Conservation (phyloP, 2,888 invertebrate species). For the Pantelozetes paolii region DNA sequence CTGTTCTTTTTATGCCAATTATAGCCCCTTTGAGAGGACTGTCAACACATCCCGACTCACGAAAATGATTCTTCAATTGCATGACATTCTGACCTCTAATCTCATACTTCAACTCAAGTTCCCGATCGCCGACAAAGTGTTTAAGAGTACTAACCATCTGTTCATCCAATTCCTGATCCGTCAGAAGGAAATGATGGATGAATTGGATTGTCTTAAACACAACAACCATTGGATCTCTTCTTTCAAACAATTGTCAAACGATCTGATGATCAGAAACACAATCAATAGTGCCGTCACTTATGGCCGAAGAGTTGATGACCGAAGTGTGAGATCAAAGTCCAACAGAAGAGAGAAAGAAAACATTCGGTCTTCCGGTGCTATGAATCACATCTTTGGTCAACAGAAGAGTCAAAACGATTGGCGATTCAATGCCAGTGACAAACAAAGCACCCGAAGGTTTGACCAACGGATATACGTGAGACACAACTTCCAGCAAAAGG, state of each 20-base stretch:
- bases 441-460: neutral
- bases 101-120: slow-evolving; percentile 33
- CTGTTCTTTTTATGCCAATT: slow-evolving; percentile 27
- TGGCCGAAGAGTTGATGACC: neutral
- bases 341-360: neutral
- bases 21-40: neutral
- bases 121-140: neutral
- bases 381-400: neutral
- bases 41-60: slow-evolving; percentile 16
- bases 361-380: neutral
- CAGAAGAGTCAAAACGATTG: neutral
- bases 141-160: neutral
- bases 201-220: neutral
- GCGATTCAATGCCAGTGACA: neutral
- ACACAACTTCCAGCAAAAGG: neutral
- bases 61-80: neutral
- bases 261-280: neutral
- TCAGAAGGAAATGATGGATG: slow-evolving; percentile 14
- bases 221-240: neutral
- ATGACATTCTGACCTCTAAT: slow-evolving; percentile 9
- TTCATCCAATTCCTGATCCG: neutral
- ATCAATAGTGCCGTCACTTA: neutral
- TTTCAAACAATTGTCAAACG: neutral
- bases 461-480: neutral
- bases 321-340: slow-evolving; percentile 8